phyloP scores from a whole-genome alignment of 2,113 vertebrate genomes.

The Dicentrarchus labrax region DNA sequence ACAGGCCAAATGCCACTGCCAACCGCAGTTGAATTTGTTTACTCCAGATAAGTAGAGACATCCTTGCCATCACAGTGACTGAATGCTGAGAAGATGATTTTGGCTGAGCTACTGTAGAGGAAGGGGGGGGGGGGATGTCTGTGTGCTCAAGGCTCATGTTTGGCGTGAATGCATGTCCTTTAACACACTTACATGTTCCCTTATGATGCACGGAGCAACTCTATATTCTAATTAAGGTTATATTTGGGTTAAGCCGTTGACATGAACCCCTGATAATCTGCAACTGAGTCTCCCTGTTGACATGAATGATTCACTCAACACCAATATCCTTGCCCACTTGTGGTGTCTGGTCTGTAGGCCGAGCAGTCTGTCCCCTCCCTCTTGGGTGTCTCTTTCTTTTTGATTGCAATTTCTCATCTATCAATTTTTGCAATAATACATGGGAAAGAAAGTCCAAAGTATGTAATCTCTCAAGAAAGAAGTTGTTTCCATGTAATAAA shows the following conservation, averaged over 20 bases:
- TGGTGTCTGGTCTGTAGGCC: neutral
- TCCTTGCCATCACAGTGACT: slow-evolving; percentile 58
- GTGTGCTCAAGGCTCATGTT: neutral
- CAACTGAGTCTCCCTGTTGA: slow-evolving; percentile 24
- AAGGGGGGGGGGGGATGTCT: neutral
- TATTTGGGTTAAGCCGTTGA: slow-evolving; percentile 31
- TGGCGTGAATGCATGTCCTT: neutral
- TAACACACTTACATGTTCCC: slow-evolving; percentile 1
- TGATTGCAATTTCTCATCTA: neutral
- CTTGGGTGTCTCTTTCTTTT: neutral
- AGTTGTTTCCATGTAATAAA: neutral
- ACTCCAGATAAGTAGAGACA: slow-evolving; percentile 65
- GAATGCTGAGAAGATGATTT: slow-evolving; percentile 54
- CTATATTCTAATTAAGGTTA: slow-evolving; percentile 34
- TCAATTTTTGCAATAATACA: neutral
- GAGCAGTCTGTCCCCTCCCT: neutral
- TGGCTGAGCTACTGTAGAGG: slow-evolving; percentile 41
- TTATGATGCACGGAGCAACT: neutral
- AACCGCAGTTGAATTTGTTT: slow-evolving; percentile 57
- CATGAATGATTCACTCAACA: slow-evolving; percentile 39
- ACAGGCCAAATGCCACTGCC: slow-evolving; percentile 66
- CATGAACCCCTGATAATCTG: slow-evolving; percentile 37
- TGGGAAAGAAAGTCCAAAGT: neutral
- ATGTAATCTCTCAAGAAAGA: no score
- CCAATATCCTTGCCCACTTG: slow-evolving; percentile 21